phyloP scores from a whole-genome alignment of 2,797 vertebrate species.

The Orestias chungarensis region DNA sequence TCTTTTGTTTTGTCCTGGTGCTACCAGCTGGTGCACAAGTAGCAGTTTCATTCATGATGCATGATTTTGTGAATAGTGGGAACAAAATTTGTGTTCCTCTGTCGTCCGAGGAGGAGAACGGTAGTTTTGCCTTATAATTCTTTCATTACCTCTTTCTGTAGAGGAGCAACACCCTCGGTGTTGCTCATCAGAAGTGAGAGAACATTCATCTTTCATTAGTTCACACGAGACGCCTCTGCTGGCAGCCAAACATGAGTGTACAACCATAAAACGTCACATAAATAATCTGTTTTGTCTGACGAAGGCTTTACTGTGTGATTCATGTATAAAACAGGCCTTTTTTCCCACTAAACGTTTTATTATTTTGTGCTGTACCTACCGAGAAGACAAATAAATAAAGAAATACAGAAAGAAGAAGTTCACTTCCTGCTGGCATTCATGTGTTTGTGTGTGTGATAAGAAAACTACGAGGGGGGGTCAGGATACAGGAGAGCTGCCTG shows the following conservation, averaged over 20 bases:
- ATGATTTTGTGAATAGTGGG: conserved; percentile 47
- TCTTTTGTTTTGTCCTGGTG: conserved; percentile 40
- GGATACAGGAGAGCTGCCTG: conserved; percentile 41
- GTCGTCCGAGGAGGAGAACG: conserved; percentile 36
- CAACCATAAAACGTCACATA: conserved; percentile 34
- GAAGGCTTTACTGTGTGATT: conserved; percentile 34
- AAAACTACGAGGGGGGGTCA: conserved; percentile 49
- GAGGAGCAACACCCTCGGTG: conserved; percentile 30
- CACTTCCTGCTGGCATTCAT: conserved; percentile 62
- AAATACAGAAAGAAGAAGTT: conserved; percentile 65
- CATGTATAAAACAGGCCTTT: conserved; percentile 53
- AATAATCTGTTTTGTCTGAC: conserved; percentile 37
- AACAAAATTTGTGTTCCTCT: conserved; percentile 39
- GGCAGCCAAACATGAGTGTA: conserved; percentile 41
- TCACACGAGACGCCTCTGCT: conserved; percentile 52
- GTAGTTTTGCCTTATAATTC: conserved; percentile 39
- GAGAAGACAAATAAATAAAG: conserved; percentile 65
- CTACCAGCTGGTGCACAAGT: conserved; percentile 48
- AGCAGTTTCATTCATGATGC: conserved; percentile 42
- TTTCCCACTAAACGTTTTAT: conserved; percentile 50
- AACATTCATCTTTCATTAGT: conserved; percentile 52
- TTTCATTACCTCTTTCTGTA: conserved; percentile 38
- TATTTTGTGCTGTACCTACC: conserved; percentile 64
- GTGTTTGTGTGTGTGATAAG: conserved; percentile 44
- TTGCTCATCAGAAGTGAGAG: conserved; percentile 48